Evolutionary conservation across 2,888 invertebrate genomes (phyloP), one percentile per base, ranked within the genome.

Genomic region (Hybos culiciformis): DNA sequence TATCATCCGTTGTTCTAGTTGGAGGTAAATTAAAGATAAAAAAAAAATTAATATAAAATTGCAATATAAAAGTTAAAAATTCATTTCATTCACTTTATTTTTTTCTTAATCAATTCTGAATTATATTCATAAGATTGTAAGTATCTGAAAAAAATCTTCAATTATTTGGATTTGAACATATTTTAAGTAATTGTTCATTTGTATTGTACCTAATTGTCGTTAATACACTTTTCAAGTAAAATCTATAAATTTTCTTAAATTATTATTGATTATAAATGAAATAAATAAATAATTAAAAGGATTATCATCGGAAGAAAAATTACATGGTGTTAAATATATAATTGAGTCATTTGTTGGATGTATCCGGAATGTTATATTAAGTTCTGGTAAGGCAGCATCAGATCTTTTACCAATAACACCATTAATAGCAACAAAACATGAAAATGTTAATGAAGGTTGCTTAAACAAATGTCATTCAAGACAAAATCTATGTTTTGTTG

Each of bases 291-390:
- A 12, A 33, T 31, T 55, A 59, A 32, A 57, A 83, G 85, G 86
- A 56, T 69, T 90, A 50, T 88, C 88, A 56, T 86, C 87, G 1
- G 87, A 87, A 66, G 88, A 90, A 63, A 79, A 83, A 60, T 71
- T 87, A 20, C 84, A 90, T 60, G 88, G 88, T 43, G 86, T 90
- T 1, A 88, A 88, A 67, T 91, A 90, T 62, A 87, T 90, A 46
- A 90, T 90, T 54, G 88, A 88, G 68, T 88, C 88, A 7, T 91
- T 91, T 62, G 87, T 90, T 21, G 91, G 91, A 3, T 92, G 91
- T 59, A 86, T 92, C 53, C 80, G 84, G 55, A 83, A 90, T 56
- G 83, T 92, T 67, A 80, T 84, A 7, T 68, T 90, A 20, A 83
- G 84, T 62, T 85, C 86, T 3, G 87, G 88, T 4, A 85, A 85